Base-by-base conservation (phyloP, 2,888 invertebrate genomes). In the Chrysolina haemoptera region DNA sequence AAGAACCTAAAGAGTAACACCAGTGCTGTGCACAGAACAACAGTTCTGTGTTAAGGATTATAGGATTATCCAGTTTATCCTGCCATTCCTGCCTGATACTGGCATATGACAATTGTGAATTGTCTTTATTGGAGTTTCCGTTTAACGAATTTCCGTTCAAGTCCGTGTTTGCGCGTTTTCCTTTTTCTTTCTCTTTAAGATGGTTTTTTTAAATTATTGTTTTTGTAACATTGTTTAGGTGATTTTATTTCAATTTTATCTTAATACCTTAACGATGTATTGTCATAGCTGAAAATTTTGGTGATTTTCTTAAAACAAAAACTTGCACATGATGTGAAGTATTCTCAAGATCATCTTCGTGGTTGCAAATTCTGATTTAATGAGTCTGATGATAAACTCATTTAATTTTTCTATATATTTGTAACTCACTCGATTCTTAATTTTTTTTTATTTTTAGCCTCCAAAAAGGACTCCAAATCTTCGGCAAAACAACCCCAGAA, bases 381-480 rank as follows among this genome's bases (percentile, higher is more conserved):
- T 91, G 91, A 91, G 91, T 90, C 91, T 91, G 91, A 48, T 69
- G 68, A 96, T 20, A 41, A 46, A 11, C 35, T 6, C 4, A 8
- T 35, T 8, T 35, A 87, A 35, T 16, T 35, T 16, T 27, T 53
- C 22, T 41, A 35, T 3, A 20, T 55, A 6, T 22, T 67, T 35
- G 4, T n/a, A 53, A 35, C 14, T 50, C 18, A 1, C 50, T 0
- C 1, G 6, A 59, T 59, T 66, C 27, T 55, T 14, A 35, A 46
- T 27, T n/a, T 64, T 8, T 68, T 14, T 69, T 70, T 22, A 82
- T 92, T 59, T 59, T 83, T 88, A 96, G 97, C 96, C 96, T 88
- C 96, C 97, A 83, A 97, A 97, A 97, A 97, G 92, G 96, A 97
- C 89, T 90, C 96, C 18, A 97, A 97, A 89, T 92, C 94, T 85